Base-by-base conservation (phyloP, 37 sponge, comb jelly and placozoan species). In the Eunapius fragilis region DNA sequence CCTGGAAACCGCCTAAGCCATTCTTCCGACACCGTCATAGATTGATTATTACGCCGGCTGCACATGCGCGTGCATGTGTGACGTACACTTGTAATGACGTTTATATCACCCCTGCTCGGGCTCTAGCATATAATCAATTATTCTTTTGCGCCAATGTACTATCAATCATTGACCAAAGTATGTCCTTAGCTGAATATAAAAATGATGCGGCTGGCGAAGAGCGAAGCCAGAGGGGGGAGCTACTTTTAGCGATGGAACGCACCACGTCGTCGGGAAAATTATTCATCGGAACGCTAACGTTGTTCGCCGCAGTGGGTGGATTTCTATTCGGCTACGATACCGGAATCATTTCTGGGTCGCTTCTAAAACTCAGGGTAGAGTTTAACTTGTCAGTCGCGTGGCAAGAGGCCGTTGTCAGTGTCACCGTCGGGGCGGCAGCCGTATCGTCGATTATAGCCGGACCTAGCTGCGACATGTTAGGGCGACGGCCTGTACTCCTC, bases 281-380 rank as follows among this genome's bases (percentile, higher is more conserved):
- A 0, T 88, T 82, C 49, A 31, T 88, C 0, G 25, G 71, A 19
- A 34, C 80, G 23, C 83, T 88, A 41, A 82, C 88, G 13, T 30
- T 77, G 4, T 31, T 88, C 58, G 36, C 88, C 0, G 83, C 88
- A 26, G 67, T 86, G 24, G 98, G 98, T 1, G 98, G 98, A 68
- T 95, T 91, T 73, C 82, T 97, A 32, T 97, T 97, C 37, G 98
- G 98, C 35, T 97, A 97, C 80, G 98, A 97, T 79, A 97, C 98
- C 0, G 98, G 98, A 0, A 92, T 97, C 2, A 94, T 97, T 31
- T 93, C 96, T 12, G 98, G 98, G 3, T 95, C 98, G 50, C 90
- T 97, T 83, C 50, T 97, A 58, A 71, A 83, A 58, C 49, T 97
- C 25, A 82, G 67, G 2, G 70, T 50, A 19, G 67, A 37, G 17